phyloP scores from a whole-genome alignment of 1,140 invertebrate species.

The Marisa cornuarietis region DNA sequence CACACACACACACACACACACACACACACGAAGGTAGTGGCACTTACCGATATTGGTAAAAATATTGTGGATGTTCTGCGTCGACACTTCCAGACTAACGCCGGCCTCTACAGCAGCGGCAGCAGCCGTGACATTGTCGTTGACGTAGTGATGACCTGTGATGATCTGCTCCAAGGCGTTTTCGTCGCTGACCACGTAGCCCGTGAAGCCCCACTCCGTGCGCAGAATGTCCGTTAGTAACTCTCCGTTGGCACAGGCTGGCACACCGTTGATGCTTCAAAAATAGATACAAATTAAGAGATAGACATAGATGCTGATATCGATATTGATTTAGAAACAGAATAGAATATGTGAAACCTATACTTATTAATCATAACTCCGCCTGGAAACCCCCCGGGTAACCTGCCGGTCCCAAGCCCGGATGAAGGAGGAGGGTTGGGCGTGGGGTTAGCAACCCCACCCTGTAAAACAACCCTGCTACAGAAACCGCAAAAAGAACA shows the following conservation, averaged over 20 bases:
- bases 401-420: too few species aligned
- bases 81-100: not conserved
- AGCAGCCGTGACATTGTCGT: slow-evolving; percentile 37
- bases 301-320: too few species aligned
- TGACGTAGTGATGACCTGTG: slow-evolving; percentile 43
- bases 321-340: too few species aligned
- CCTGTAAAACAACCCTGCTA: too few species aligned
- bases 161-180: slow-evolving; percentile 52
- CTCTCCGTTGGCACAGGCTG: slow-evolving; percentile 58
- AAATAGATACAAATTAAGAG: too few species aligned
- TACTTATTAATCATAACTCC: too few species aligned
- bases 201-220: slow-evolving; percentile 56
- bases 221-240: slow-evolving; percentile 57
- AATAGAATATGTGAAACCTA: too few species aligned
- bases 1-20: not conserved
- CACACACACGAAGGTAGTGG: not conserved
- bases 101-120: slow-evolving; percentile 26
- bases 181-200: slow-evolving; percentile 62
- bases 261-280: slow-evolving; percentile 59
- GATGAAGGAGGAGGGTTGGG: too few species aligned
- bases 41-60: not conserved
- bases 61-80: not conserved
- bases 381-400: too few species aligned
- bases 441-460: too few species aligned
- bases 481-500: too few species aligned